Percentiles rank a stretch among this genome's conserved stretches.
These are phyloP conservation scores for Drosophila fuyamai DNA, from an alignment of 1,140 invertebrate genomes.

Conservation along the genomic window DNA sequence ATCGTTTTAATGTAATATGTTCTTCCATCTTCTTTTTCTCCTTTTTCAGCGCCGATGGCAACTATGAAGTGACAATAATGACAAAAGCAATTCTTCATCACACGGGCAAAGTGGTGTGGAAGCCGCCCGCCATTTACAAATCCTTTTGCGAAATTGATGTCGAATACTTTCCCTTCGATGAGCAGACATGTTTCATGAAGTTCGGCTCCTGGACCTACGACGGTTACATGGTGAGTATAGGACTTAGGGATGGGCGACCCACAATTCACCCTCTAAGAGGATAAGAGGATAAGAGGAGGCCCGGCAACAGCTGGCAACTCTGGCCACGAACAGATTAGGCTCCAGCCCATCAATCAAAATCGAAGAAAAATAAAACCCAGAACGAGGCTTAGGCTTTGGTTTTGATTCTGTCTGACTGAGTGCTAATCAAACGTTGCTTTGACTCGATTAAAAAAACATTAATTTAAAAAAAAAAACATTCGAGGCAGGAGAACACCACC, in stretches of 20 bases:
- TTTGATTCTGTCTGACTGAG: slow-evolving; percentile 59
- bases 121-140: slow-evolving; percentile 99
- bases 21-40: background rate
- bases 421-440: slow-evolving; percentile 68
- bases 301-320: slow-evolving; percentile 43
- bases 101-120: slow-evolving; percentile 97
- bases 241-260: background rate
- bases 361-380: slow-evolving; percentile 7
- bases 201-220: slow-evolving; percentile 98
- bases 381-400: slow-evolving; percentile 10
- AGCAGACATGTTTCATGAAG: slow-evolving; percentile 98
- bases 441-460: slow-evolving; percentile 78
- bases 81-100: slow-evolving; percentile 96
- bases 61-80: slow-evolving; percentile 99
- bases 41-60: slow-evolving; percentile 94
- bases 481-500: background rate
- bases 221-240: slow-evolving; percentile 91
- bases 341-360: slow-evolving; percentile 64
- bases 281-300: no score
- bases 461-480: slow-evolving; percentile 28
- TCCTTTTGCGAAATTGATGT: slow-evolving; percentile 99
- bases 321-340: slow-evolving; percentile 42
- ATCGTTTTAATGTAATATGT: slow-evolving; percentile 8
- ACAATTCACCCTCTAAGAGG: slow-evolving; percentile 26
- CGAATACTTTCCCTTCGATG: slow-evolving; percentile 98